phyloP scores from a whole-genome alignment of 2,888 invertebrate genomes.

The Torymus auratus region DNA sequence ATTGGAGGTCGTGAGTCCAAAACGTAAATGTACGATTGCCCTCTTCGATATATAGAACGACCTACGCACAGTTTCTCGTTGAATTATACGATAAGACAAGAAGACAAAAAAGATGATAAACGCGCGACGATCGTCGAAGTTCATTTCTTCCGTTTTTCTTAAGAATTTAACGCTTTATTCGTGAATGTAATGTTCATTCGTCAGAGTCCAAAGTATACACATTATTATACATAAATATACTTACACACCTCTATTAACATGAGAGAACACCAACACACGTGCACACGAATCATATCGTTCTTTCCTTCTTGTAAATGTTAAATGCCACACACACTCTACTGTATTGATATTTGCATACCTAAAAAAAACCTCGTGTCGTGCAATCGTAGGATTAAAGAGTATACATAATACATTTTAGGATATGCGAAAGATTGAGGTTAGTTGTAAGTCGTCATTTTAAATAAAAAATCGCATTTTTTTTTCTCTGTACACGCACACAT shows the following conservation, averaged over 20 bases:
- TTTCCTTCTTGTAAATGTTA: conserved; percentile 1
- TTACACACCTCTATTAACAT: background rate
- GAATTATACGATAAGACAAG: background rate
- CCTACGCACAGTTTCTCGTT: conserved; percentile 44
- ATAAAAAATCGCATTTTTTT: conserved; percentile 43
- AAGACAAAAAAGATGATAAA: background rate
- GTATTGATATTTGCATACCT: conserved; percentile 48
- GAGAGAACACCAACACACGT: conserved; percentile 11
- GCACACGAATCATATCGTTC: conserved; percentile 11
- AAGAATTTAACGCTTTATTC: conserved; percentile 2
- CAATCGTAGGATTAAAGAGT: conserved; percentile 69
- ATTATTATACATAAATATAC: background rate
- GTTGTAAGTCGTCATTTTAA: conserved; percentile 49
- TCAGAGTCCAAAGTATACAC: conserved; percentile 28
- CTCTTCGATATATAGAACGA: conserved; percentile 23
- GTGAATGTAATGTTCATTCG: conserved; percentile 22
- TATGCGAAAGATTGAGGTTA: conserved; percentile 41
- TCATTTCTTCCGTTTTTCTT: conserved; percentile 43
- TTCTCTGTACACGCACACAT: background rate
- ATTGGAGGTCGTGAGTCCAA: conserved; percentile 29
- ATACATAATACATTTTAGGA: conserved; percentile 40
- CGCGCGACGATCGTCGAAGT: background rate
- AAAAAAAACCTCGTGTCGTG: conserved; percentile 66
- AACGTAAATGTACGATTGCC: conserved; percentile 30
- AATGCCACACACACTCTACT: conserved; percentile 12